phyloP scores from a whole-genome alignment of 1,140 invertebrate species.

The Maniola jurtina region DNA sequence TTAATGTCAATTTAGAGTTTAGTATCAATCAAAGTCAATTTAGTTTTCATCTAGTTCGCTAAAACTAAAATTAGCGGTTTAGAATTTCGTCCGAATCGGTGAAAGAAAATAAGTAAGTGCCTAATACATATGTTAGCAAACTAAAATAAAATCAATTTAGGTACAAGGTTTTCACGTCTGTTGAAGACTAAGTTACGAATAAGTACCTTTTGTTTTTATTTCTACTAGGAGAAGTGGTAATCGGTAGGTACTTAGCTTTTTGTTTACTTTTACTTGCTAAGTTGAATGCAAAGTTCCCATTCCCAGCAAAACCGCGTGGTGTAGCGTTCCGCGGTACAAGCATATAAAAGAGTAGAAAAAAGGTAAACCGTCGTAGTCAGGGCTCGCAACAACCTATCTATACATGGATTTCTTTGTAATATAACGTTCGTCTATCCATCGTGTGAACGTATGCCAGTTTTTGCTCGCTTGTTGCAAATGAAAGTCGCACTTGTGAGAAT shows the following conservation, averaged over 20 bases:
- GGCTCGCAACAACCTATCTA: constrained; percentile 22
- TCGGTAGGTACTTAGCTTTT: constrained; percentile 4
- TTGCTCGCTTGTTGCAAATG: constrained; percentile 69
- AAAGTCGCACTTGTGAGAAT: constrained; percentile 75
- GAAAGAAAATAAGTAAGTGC: too few relatives aligned
- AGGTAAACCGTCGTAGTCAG: constrained; percentile 20
- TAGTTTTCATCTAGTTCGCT: too few relatives aligned
- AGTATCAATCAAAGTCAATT: too few relatives aligned
- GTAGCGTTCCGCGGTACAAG: constrained; percentile 48
- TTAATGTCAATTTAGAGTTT: too few relatives aligned
- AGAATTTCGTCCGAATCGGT: too few relatives aligned
- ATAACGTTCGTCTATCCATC: constrained; percentile 34
- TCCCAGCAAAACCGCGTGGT: constrained; percentile 43
- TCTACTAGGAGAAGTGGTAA: neutral
- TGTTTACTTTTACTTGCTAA: constrained; percentile 33
- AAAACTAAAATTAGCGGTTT: too few relatives aligned
- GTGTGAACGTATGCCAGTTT: constrained; percentile 66
- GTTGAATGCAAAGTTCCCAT: constrained; percentile 39
- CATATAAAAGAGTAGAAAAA: constrained; percentile 40
- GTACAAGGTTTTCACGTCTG: too few relatives aligned
- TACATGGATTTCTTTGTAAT: constrained; percentile 29
- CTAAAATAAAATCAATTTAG: too few relatives aligned
- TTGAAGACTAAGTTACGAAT: neutral
- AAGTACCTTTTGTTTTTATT: neutral
- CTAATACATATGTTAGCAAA: too few relatives aligned